A percentile compares a stretch with the other conserved stretches of the same genome.
Conservation (phyloP, 2,888 invertebrate species). For the Zygaena filipendulae region DNA sequence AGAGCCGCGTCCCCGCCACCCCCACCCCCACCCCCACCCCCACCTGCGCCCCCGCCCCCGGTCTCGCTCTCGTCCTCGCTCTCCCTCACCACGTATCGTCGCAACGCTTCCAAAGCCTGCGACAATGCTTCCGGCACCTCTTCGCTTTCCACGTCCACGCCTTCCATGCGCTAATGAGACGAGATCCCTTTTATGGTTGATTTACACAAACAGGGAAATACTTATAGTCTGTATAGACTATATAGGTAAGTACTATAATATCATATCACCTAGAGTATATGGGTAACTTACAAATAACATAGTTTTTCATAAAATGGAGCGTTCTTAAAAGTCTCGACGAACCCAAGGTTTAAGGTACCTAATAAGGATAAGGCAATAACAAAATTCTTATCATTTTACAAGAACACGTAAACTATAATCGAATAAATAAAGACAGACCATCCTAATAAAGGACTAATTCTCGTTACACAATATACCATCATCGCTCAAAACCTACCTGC, state of each 20-base stretch:
- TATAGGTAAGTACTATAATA: no score
- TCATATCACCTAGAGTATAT: no score
- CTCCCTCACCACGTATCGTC: constrained; percentile 34
- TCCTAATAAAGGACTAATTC: no score
- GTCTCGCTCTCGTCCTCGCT: constrained; percentile 20
- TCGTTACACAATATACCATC: no score
- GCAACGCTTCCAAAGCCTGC: constrained; percentile 41
- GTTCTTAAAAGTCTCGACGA: neutral
- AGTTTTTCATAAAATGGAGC: no score
- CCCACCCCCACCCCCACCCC: constrained; percentile 29
- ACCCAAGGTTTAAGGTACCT: no score
- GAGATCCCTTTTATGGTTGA: neutral
- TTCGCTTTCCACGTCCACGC: constrained; percentile 45
- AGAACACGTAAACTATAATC: no score
- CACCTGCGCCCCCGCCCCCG: constrained; percentile 38
- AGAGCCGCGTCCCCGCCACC: constrained; percentile 28
- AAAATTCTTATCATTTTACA: no score
- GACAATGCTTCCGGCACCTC: constrained; percentile 46
- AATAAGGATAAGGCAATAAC: no score
- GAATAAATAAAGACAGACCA: no score
- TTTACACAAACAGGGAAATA: neutral
- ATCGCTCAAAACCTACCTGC: no score
- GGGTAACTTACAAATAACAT: constrained; percentile 2
- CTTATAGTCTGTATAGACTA: no score
- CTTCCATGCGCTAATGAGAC: constrained; percentile 41